phyloP scores from a whole-genome alignment of 2,888 invertebrate genomes.

The Rhagonycha lutea region DNA sequence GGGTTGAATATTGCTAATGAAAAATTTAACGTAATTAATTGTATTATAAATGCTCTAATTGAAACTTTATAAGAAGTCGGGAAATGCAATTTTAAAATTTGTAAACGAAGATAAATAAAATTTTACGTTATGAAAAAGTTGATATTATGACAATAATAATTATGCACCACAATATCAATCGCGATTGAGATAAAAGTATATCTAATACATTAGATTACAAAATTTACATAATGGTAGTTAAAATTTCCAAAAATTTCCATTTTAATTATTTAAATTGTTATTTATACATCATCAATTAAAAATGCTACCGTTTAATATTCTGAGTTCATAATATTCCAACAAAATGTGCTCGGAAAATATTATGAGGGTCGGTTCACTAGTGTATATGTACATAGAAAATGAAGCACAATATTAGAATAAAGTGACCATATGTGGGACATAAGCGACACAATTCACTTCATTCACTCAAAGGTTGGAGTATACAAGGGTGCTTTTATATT shows the following conservation, averaged over 20 bases:
- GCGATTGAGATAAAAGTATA: not conserved
- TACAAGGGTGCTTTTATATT: constrained; percentile 7
- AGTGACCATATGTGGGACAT: constrained; percentile 12
- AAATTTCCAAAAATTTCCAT: not conserved
- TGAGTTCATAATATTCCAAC: constrained; percentile 2
- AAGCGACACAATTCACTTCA: constrained; percentile 11
- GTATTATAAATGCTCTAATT: not conserved
- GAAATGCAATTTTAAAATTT: no score
- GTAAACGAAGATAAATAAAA: no score
- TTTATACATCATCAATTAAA: not conserved
- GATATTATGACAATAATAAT: not conserved
- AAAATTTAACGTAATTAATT: not conserved
- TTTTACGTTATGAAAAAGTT: not conserved
- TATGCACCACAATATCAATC: not conserved
- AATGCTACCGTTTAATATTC: not conserved
- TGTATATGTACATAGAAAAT: constrained; percentile 5
- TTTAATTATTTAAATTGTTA: not conserved
- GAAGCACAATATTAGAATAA: constrained; percentile 7
- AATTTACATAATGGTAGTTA: not conserved
- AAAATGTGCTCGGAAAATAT: constrained; percentile 4
- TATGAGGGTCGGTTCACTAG: constrained; percentile 1
- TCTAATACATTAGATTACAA: not conserved
- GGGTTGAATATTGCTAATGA: not conserved
- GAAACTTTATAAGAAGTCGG: not conserved
- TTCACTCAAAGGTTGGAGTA: constrained; percentile 1